Percentiles rank a stretch among this genome's conserved stretches.
These are phyloP conservation scores for Eulemur macaco DNA, from an alignment of 2,113 vertebrate genomes.

Conservation along the genomic window DNA sequence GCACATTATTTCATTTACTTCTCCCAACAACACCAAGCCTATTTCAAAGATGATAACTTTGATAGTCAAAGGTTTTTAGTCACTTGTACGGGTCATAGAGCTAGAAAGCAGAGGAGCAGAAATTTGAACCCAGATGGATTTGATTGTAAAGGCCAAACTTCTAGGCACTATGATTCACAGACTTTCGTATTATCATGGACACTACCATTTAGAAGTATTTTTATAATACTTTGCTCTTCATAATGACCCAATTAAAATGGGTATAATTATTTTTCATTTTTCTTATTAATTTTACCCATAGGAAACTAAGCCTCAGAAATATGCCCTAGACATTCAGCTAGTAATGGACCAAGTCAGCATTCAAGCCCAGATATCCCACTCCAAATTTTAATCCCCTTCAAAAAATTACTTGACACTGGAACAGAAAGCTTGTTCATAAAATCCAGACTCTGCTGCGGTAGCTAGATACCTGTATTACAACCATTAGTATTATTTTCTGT, in stretches of 20 bases:
- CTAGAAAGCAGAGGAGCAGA: background rate
- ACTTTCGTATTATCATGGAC: background rate
- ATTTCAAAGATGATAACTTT: background rate
- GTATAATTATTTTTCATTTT: background rate
- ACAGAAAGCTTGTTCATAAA: background rate
- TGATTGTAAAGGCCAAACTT: background rate
- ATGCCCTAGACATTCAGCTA: background rate
- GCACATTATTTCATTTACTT: background rate
- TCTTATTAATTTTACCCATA: background rate
- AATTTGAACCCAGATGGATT: background rate
- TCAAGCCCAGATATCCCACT: background rate
- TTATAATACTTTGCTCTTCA: background rate
- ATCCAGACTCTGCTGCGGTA: background rate
- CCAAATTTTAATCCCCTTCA: background rate
- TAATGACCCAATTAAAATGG: background rate
- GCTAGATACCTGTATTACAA: background rate
- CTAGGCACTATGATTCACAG: background rate
- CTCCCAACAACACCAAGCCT: background rate
- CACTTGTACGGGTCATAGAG: background rate
- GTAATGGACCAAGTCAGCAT: background rate
- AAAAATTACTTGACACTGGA: background rate
- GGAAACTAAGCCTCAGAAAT: background rate
- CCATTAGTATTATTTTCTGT: background rate
- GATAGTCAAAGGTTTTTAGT: background rate
- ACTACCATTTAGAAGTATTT: background rate